A percentile compares a stretch with the other conserved stretches of the same genome.
Conservation (phyloP, 2,888 invertebrate genomes). For the Agrochola litura region DNA sequence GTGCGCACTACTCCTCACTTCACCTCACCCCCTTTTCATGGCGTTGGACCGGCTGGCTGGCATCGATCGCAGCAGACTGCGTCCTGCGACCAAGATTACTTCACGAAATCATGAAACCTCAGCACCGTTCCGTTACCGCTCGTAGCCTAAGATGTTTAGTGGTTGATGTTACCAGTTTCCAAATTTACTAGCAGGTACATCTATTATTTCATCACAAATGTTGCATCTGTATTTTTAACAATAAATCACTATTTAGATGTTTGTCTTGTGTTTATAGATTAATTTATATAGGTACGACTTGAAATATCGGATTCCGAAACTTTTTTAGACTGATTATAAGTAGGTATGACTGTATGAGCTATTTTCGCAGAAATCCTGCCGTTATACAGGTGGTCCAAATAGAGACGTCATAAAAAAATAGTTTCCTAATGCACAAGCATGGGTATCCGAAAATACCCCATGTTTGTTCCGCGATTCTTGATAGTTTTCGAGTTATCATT, state of each 20-base stretch:
- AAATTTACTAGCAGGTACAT: neutral
- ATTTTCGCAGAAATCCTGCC: neutral
- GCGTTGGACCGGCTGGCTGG: slow-evolving; percentile 73
- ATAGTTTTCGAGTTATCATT: no score
- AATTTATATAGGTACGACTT: neutral
- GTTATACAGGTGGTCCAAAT: no score
- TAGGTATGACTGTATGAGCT: neutral
- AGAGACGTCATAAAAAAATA: no score
- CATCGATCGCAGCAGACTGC: slow-evolving; percentile 81
- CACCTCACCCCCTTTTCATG: slow-evolving; percentile 69
- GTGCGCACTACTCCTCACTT: slow-evolving; percentile 78
- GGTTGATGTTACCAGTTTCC: neutral
- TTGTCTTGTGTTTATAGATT: neutral
- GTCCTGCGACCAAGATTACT: slow-evolving; percentile 63
- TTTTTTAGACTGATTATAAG: neutral
- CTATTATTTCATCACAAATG: neutral
- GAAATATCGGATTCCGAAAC: neutral
- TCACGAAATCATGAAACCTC: slow-evolving; percentile 34
- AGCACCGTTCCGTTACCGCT: slow-evolving; percentile 28
- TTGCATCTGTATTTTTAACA: neutral
- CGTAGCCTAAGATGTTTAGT: slow-evolving; percentile 6
- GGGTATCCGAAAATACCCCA: no score
- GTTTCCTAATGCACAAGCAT: no score
- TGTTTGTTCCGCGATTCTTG: no score
- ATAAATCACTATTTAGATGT: neutral